Conservation (phyloP, 2,797 vertebrate genomes). For the Danio jaintianensis region DNA sequence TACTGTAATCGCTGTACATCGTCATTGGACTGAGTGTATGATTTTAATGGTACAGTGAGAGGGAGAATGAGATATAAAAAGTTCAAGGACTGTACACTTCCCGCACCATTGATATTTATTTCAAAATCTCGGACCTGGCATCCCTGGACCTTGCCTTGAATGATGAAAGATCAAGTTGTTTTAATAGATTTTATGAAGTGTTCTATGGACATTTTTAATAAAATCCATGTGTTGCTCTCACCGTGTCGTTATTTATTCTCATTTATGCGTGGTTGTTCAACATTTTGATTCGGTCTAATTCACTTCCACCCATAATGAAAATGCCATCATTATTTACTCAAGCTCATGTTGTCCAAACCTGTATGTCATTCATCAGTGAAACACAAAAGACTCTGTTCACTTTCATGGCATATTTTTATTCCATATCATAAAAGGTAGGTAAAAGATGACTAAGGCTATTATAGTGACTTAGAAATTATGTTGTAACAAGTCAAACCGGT, state of each 20-base stretch:
- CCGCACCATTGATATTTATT: conserved; percentile 80
- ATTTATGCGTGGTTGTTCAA: not conserved
- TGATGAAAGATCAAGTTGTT: conserved; percentile 78
- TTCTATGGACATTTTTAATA: conserved; percentile 86
- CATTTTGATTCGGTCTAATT: not conserved
- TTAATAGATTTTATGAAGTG: conserved; percentile 88
- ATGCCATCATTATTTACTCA: not conserved
- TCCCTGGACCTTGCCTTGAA: conserved; percentile 68
- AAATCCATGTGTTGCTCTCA: conserved; percentile 74
- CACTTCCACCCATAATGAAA: not conserved
- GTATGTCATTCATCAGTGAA: not conserved
- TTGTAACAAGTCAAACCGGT: not conserved
- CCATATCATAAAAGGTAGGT: too few relatives aligned
- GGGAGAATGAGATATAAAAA: conserved; percentile 50
- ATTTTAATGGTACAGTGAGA: conserved; percentile 39
- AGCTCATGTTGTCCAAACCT: not conserved
- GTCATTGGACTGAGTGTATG: conserved; percentile 60
- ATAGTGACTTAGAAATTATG: too few relatives aligned
- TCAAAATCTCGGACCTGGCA: conserved; percentile 73
- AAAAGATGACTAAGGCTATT: too few relatives aligned
- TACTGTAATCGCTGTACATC: conserved; percentile 55
- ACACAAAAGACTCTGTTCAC: not conserved
- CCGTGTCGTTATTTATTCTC: conserved; percentile 3
- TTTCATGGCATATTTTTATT: too few relatives aligned
- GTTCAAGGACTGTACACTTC: conserved; percentile 62